phyloP scores from a whole-genome alignment of 2,113 vertebrate genomes.

The Origma solitaria region DNA sequence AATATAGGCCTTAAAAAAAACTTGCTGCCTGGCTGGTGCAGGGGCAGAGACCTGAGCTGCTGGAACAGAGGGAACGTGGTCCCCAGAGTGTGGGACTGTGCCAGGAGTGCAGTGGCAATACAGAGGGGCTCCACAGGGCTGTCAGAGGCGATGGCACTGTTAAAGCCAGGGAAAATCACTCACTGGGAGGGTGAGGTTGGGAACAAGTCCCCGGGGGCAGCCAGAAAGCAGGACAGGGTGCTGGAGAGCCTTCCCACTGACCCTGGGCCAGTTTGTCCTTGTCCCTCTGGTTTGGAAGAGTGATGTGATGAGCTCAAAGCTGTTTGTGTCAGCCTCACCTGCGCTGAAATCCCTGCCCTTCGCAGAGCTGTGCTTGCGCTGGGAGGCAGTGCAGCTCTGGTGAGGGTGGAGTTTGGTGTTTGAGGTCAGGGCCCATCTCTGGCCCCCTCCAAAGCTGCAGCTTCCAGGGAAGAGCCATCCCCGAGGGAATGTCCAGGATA shows the following conservation, averaged over 20 bases:
- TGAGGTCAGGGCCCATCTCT: not conserved
- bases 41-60: not conserved
- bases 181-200: not conserved
- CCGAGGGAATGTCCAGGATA: too few relatives aligned
- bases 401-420: not conserved
- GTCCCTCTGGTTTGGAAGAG: not conserved
- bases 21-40: not conserved
- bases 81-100: not conserved
- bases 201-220: not conserved
- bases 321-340: not conserved
- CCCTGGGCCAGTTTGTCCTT: not conserved
- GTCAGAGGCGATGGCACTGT: not conserved
- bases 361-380: not conserved
- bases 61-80: not conserved
- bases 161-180: not conserved
- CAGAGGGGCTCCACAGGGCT: not conserved
- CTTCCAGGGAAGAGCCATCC: not conserved
- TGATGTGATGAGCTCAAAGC: not conserved
- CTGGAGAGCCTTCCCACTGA: not conserved
- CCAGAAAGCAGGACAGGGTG: not conserved
- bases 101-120: fast-evolving
- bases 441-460: not conserved
- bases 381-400: not conserved
- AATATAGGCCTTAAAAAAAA: not conserved
- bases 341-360: not conserved